Evolutionary conservation across 2,113 vertebrate genomes (phyloP).

Genomic region (Poeciliopsis retropinna): DNA sequence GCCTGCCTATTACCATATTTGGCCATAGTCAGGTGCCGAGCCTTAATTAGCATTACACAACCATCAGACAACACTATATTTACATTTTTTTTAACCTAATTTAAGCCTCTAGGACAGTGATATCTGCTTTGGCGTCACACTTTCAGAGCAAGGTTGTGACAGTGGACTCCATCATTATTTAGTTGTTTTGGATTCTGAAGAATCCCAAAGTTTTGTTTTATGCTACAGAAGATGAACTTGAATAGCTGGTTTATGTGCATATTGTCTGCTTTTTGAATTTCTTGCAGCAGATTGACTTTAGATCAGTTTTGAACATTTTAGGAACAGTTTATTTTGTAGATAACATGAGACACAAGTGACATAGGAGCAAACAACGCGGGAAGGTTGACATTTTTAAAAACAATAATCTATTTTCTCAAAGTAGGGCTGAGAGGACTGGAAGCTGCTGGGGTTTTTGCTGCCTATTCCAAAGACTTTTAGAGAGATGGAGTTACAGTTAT

Average conservation of each 20-base stretch:
- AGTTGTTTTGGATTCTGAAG: too few relatives aligned
- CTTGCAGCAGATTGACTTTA: neutral
- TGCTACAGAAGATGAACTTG: neutral
- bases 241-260: neutral
- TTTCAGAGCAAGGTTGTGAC: too few relatives aligned
- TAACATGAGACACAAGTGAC: neutral
- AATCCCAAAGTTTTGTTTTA: too few relatives aligned
- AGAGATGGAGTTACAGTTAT: neutral
- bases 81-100: too few relatives aligned
- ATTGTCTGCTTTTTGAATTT: too few relatives aligned
- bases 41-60: too few relatives aligned
- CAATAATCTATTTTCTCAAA: neutral
- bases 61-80: too few relatives aligned
- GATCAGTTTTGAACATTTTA: neutral
- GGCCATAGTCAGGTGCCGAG: too few relatives aligned
- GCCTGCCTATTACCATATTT: too few relatives aligned
- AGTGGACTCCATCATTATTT: too few relatives aligned
- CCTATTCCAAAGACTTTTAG: neutral
- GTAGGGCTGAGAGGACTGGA: neutral
- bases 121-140: too few relatives aligned
- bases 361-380: neutral
- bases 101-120: too few relatives aligned
- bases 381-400: neutral
- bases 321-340: neutral
- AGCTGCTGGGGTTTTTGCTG: neutral